These are phyloP conservation scores for Cryptotermes secundus DNA, from an alignment of 1,140 invertebrate genomes.

Conservation along the genomic window DNA sequence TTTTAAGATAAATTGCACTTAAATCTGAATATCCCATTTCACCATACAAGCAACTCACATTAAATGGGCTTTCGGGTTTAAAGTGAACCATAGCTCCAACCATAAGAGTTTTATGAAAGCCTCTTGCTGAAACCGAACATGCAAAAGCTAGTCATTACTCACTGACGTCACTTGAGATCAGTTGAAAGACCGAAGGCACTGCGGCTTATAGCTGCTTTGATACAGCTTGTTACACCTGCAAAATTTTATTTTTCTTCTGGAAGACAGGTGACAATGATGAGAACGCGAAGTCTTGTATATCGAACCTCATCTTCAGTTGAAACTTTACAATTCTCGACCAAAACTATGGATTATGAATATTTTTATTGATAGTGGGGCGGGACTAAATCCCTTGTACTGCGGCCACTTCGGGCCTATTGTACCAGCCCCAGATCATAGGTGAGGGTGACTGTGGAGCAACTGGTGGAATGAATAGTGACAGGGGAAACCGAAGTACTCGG, in stretches of 20 bases:
- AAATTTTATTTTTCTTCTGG: background rate
- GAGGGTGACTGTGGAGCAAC: too few species aligned
- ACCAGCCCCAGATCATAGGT: too few species aligned
- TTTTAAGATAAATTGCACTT: background rate
- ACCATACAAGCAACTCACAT: background rate
- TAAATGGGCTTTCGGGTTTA: background rate
- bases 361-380: too few species aligned
- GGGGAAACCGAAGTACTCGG: too few species aligned
- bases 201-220: background rate
- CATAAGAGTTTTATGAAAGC: background rate
- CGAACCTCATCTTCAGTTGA: too few species aligned
- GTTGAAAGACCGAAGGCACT: background rate
- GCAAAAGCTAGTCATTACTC: background rate
- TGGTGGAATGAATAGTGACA: too few species aligned
- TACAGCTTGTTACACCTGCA: background rate
- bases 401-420: too few species aligned
- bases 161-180: background rate
- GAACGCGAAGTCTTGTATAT: background rate
- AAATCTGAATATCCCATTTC: background rate
- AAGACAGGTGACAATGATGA: background rate
- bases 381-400: too few species aligned
- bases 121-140: background rate
- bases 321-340: too few species aligned
- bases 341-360: too few species aligned
- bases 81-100: background rate